Conservation (phyloP, 1,140 invertebrate genomes). For the Orius insidiosus region DNA sequence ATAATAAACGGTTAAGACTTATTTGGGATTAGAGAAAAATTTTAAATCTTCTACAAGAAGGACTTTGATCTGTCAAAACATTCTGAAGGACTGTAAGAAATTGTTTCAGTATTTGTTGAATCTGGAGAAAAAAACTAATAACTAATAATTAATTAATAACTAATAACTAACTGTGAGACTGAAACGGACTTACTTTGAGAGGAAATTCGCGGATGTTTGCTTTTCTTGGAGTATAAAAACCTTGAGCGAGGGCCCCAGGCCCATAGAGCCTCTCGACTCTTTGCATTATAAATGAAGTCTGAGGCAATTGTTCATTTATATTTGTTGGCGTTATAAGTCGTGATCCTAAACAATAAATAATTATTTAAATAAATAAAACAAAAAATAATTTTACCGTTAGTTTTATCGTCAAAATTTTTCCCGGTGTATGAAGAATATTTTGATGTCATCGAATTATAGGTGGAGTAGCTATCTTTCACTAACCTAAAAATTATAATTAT, state of each 20-base stretch:
- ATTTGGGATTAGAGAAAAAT: too few relatives aligned
- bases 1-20: too few relatives aligned
- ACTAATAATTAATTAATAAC: too few relatives aligned
- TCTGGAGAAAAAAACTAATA: too few relatives aligned
- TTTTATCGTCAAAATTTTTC: neutral
- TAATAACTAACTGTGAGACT: too few relatives aligned
- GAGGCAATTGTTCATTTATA: neutral
- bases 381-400: neutral
- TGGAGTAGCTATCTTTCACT: too few relatives aligned
- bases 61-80: too few relatives aligned
- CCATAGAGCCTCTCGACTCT: conserved; percentile 73
- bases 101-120: too few relatives aligned
- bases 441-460: neutral
- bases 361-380: neutral
- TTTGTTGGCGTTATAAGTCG: conserved; percentile 5
- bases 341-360: neutral
- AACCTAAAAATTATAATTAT: too few relatives aligned
- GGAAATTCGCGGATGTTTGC: neutral
- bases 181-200: conserved; percentile 3
- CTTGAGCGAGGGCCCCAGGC: conserved; percentile 61
- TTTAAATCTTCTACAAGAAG: too few relatives aligned
- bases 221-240: conserved; percentile 43
- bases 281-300: conserved; percentile 63
- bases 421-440: neutral
- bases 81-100: too few relatives aligned